Percentiles rank a stretch among this genome's conserved stretches.
These are phyloP conservation scores for Melanostoma scalare DNA, from an alignment of 2,888 invertebrate species.

Conservation along the genomic window DNA sequence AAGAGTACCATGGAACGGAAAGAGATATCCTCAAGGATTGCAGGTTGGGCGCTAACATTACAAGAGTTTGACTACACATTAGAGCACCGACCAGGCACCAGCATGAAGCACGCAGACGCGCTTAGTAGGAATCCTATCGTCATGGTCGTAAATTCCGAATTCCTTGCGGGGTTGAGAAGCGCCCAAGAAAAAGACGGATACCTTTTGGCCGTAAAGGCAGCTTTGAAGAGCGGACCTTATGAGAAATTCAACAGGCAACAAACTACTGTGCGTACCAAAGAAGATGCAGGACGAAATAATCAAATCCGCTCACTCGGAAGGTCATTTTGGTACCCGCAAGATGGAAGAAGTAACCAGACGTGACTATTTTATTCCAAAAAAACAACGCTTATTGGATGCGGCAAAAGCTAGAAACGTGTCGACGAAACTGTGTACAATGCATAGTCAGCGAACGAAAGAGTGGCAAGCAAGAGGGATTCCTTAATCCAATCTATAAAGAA, in stretches of 20 bases:
- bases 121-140: constrained; percentile 20
- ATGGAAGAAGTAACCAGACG: constrained; percentile 32
- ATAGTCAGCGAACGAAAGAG: too few species aligned
- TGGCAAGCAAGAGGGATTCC: too few species aligned
- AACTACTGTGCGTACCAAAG: constrained; percentile 12
- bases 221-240: too few species aligned
- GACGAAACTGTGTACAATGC: too few species aligned
- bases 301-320: constrained; percentile 9
- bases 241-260: background rate
- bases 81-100: constrained; percentile 61
- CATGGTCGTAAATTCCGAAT: constrained; percentile 17
- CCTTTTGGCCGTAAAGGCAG: too few species aligned
- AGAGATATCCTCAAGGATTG: constrained; percentile 74
- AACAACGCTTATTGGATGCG: too few species aligned
- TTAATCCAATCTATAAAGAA: too few species aligned
- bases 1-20: constrained; percentile 71
- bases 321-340: too few species aligned
- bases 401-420: constrained; percentile 7
- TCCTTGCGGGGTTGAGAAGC: too few species aligned
- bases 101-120: constrained; percentile 66
- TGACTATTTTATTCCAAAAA: constrained; percentile 18
- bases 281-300: constrained; percentile 28
- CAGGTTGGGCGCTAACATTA: constrained; percentile 75
- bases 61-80: constrained; percentile 63
- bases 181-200: too few species aligned